Conservation (phyloP, 2,113 vertebrate species). For the Thamnophis sirtalis region DNA sequence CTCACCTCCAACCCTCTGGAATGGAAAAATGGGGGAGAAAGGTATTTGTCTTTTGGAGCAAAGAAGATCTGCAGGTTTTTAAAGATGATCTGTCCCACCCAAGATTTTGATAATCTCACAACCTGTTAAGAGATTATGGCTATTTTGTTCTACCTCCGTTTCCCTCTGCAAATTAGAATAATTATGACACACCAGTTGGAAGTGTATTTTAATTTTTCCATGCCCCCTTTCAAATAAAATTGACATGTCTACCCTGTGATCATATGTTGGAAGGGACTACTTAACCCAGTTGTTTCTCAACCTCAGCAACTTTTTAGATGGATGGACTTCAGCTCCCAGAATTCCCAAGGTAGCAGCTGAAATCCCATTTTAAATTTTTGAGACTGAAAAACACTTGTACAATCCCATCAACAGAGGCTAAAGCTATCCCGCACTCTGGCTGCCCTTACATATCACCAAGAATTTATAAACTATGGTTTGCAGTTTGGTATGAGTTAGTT, state of each 20-base stretch:
- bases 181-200: neutral
- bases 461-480: neutral
- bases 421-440: neutral
- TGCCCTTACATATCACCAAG: neutral
- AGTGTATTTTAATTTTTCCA: neutral
- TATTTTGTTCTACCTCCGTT: neutral
- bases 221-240: no score
- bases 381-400: neutral
- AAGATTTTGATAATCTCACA: neutral
- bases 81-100: neutral
- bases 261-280: neutral
- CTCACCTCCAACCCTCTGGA: neutral
- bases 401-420: neutral
- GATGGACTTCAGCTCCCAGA: neutral
- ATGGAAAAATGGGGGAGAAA: neutral
- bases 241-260: neutral
- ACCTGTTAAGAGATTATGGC: neutral
- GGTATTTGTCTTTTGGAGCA: no score
- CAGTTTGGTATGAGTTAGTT: neutral
- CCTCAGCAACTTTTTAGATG: neutral
- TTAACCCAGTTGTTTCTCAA: neutral
- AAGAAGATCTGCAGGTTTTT: neutral
- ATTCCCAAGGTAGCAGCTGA: neutral
- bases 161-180: neutral
- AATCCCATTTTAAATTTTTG: neutral